Base-by-base conservation (phyloP, 2,888 invertebrate genomes). In the Plagodis pulveraria region DNA sequence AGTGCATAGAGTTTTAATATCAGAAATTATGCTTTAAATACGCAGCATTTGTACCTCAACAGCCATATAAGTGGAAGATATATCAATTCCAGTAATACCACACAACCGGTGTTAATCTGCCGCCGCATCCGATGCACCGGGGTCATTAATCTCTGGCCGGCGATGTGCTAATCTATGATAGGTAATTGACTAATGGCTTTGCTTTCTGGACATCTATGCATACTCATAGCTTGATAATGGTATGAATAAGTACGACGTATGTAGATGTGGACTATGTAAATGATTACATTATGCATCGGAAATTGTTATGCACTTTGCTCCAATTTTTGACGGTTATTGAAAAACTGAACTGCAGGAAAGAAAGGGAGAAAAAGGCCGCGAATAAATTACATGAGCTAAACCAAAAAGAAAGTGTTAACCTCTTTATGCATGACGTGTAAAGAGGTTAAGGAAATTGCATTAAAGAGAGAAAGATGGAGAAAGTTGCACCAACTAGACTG, bases 81-180 rank as follows among this genome's bases (percentile, higher is more conserved):
- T 58, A 58, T 52, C 57, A 54, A 56, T 58, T 56, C 58, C 51
- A 57, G 56, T 65, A 50, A 53, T 55, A 58, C 43, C 50, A 58
- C 46, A 58, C 38, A 68, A 61, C 66, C 60, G 63, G 61, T 63
- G 63, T 64, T 55, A 68, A 71, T 71, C 69, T 67, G 67, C 68
- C 64, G 70, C 65, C 66, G 65, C 69, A 69, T 73, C 68, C 66
- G 65, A 70, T 63, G 67, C 72, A 70, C 65, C 66, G 71, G 56
- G 71, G 77, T 78, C 81, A 80, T 86, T 86, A 85, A 86, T 86
- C 81, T 81, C 75, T 55, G 59, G 60, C 58, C 70, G 74, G 63
- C 75, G 78, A 81, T 85, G 80, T 81, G 77, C 81, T 85, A 83
- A 84, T 85, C 81, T 83, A 74, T 82, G 80, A 82, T 77, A 77